phyloP scores from a whole-genome alignment of 2,797 vertebrate genomes.

The Psittacula echo region DNA sequence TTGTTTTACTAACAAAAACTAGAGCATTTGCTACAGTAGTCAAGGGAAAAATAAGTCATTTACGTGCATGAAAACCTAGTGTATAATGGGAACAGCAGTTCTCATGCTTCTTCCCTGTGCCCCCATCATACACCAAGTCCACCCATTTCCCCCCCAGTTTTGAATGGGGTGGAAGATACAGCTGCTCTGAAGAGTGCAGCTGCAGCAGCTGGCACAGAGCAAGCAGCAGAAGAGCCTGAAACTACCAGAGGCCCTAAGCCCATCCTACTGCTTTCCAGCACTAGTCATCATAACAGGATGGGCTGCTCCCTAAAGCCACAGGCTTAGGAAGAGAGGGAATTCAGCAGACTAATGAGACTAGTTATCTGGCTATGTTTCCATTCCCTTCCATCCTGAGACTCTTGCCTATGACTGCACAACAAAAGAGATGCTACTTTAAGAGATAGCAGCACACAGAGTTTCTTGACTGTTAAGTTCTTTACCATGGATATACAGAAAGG shows the following conservation, averaged over 20 bases:
- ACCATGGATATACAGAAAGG: neutral
- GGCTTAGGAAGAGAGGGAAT: neutral
- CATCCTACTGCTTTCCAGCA: neutral
- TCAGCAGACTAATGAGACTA: neutral
- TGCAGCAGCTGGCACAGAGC: conserved; percentile 28
- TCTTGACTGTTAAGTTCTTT: neutral
- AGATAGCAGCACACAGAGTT: neutral
- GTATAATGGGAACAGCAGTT: conserved; percentile 17
- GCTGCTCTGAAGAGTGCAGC: conserved; percentile 48
- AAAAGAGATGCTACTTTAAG: neutral
- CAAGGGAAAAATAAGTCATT: conserved; percentile 25
- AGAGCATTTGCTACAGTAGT: conserved; percentile 56
- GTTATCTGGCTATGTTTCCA: neutral
- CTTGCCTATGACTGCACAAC: neutral
- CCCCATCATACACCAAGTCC: neutral
- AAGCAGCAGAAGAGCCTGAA: neutral
- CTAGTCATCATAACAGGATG: neutral
- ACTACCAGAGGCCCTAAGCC: neutral
- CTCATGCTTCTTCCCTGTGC: conserved; percentile 32
- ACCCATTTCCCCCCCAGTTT: rapidly evolving
- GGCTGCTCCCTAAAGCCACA: neutral
- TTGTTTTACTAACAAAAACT: conserved; percentile 64
- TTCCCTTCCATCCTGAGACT: neutral
- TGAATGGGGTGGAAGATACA: neutral
- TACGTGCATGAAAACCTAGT: neutral